Evolutionary conservation across 2,797 vertebrate genomes (phyloP).

Genomic region (Spheniscus humboldti): DNA sequence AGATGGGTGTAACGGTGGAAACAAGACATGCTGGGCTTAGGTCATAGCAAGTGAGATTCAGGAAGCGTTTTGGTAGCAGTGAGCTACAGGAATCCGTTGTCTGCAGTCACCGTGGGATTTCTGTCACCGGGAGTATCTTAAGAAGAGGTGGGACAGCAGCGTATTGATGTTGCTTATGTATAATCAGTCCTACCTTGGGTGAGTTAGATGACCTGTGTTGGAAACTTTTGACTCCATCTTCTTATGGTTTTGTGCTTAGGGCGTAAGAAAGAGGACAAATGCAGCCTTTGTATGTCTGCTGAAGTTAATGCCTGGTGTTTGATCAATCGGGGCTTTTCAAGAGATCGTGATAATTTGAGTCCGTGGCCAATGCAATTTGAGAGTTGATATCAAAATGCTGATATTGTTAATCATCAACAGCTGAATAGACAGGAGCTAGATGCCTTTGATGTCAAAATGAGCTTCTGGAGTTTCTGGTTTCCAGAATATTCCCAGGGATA

Average conservation of each 20-base stretch:
- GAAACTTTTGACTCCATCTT: not conserved
- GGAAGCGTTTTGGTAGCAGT: not conserved
- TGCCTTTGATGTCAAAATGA: not conserved
- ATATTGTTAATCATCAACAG: not conserved
- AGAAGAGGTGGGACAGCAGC: not conserved
- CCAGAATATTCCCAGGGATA: not conserved
- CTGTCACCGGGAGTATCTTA: not conserved
- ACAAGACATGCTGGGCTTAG: not conserved
- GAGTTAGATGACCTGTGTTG: not conserved
- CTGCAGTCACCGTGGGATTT: not conserved
- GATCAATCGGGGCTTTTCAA: not conserved
- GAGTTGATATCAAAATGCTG: not conserved
- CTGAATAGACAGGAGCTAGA: constrained; percentile 26
- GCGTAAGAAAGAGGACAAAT: not conserved
- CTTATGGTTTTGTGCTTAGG: not conserved
- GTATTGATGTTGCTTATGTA: not conserved
- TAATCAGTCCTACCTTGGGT: not conserved
- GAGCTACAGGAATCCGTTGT: not conserved
- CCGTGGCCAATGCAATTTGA: not conserved
- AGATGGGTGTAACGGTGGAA: not conserved
- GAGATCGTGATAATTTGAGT: not conserved
- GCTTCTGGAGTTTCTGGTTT: constrained; percentile 41
- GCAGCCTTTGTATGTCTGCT: not conserved
- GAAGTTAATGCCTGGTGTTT: not conserved
- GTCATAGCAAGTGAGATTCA: not conserved